Percentiles rank a stretch among this genome's conserved stretches.
These are phyloP conservation scores for Drosophila ustulata DNA, from an alignment of 2,888 invertebrate species.

Conservation along the genomic window DNA sequence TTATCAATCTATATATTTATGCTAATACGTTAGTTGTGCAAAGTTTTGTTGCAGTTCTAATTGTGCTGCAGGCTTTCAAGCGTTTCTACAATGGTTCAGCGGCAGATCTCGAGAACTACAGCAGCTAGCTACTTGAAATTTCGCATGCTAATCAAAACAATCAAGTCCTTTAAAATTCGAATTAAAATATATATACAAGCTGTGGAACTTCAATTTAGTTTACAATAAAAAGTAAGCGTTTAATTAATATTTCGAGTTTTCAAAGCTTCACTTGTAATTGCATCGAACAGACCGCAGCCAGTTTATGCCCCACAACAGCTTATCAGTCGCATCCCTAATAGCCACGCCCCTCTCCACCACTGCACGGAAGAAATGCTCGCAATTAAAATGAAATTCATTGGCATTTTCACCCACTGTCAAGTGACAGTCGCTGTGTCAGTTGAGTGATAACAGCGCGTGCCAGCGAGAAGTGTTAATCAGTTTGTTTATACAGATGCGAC, in stretches of 20 bases:
- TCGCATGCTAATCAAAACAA: neutral
- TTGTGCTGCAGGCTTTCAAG: too few species aligned
- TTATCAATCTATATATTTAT: neutral
- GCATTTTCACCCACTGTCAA: constrained; percentile 68
- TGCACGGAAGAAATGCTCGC: constrained; percentile 1
- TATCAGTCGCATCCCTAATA: constrained; percentile 27
- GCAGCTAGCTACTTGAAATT: neutral
- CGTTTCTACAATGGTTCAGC: neutral
- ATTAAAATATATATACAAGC: neutral
- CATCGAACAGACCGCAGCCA: constrained; percentile 6
- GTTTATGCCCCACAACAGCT: constrained; percentile 25
- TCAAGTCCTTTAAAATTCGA: neutral
- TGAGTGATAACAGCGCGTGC: constrained; percentile 57
- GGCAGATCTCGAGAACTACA: neutral
- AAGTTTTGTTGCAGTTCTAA: neutral
- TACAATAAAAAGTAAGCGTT: neutral
- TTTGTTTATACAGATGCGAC: constrained; percentile 62
- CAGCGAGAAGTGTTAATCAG: constrained; percentile 57
- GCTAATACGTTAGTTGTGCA: neutral
- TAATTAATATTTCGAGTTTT: neutral
- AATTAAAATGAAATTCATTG: constrained; percentile 63
- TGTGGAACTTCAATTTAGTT: neutral
- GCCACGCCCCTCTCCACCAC: neutral
- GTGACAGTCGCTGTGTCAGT: constrained; percentile 31
- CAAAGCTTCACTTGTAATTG: constrained; percentile 18